Evolutionary conservation across 2,797 vertebrate species (phyloP), one percentile per base, ranked within the genome.

Genomic region (Enteromius fasciolatus): DNA sequence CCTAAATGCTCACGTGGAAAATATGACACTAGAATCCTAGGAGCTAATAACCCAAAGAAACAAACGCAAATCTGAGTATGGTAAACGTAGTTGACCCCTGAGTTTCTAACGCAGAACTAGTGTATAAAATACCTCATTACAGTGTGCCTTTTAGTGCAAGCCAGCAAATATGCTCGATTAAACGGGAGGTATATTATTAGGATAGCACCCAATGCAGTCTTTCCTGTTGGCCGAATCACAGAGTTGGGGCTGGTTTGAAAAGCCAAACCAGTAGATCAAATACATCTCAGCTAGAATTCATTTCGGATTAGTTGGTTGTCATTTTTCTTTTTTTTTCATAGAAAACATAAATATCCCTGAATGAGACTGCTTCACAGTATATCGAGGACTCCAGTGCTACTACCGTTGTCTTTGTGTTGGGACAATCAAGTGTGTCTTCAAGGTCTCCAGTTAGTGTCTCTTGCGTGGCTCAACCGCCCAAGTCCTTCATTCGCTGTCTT

Each of bases 321-420:
- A 84, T 87, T 85, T 88, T 31, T 15, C 2, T 90, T 88, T 88
- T 84, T 90, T 94, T 94, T 95, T 95, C 94, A 96, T 95, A 97
- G 94, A 96, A 97, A 96, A 96, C 96, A 97, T 96, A 97, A 96
- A 97, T 97, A 96, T 97, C 96, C 96, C 96, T 97, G 96, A 97
- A 97, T 96, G 93, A 94, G 95, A 95, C 91, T 90, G 94, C 95
- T 96, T 96, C 96, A 96, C 93, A 96, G 94, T 95, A 94, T 93
- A 93, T 91, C 92, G 86, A 88, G 89, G 93, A 94, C 92, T 93
- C 94, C 95, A 96, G 94, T 95, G 94, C 95, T 95, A 89, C 92
- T 95, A 94, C 93, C 94, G 89, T 92, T 81, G 83, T 80, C 66
- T 54, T 69, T 41, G 12, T 23, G 36, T 90, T 81, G 79, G 89